These are phyloP conservation scores for Andrena camellia DNA, from an alignment of 2,888 invertebrate species.

Conservation along the genomic window DNA sequence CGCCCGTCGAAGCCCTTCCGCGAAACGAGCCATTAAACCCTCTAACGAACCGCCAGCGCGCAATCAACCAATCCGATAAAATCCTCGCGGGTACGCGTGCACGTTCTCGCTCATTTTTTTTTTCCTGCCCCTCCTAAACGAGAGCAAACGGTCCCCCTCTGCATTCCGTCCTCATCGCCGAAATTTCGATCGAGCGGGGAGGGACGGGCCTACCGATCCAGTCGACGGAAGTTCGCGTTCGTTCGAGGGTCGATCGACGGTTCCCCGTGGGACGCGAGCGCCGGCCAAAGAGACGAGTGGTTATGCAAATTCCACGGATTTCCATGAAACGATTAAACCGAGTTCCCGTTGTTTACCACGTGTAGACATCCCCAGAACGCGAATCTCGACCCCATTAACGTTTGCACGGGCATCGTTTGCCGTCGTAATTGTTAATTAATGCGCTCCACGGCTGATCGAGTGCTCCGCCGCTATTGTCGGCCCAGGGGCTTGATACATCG, in stretches of 20 bases:
- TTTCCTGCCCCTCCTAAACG: not conserved
- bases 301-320: constrained; percentile 67
- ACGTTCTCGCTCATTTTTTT: constrained; percentile 37
- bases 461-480: constrained; percentile 1
- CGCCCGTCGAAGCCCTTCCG: constrained; percentile 17
- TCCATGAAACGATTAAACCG: constrained; percentile 74
- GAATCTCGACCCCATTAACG: constrained; percentile 58
- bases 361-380: constrained; percentile 51
- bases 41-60: constrained; percentile 66
- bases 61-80: constrained; percentile 60
- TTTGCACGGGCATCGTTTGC: constrained; percentile 52
- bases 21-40: constrained; percentile 65
- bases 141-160: constrained; percentile 21
- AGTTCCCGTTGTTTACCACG: constrained; percentile 68
- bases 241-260: not conserved
- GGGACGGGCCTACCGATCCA: not conserved
- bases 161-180: not conserved
- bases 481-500: not conserved
- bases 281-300: constrained; percentile 25
- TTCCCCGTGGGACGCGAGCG: not conserved
- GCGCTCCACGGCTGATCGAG: constrained; percentile 26
- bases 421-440: constrained; percentile 68
- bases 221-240: constrained; percentile 19
- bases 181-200: constrained; percentile 14
- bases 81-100: constrained; percentile 32